Evolutionary conservation across 2,113 vertebrate species (phyloP), one percentile per base, ranked within the genome.

Genomic region (Syrmaticus mikado): DNA sequence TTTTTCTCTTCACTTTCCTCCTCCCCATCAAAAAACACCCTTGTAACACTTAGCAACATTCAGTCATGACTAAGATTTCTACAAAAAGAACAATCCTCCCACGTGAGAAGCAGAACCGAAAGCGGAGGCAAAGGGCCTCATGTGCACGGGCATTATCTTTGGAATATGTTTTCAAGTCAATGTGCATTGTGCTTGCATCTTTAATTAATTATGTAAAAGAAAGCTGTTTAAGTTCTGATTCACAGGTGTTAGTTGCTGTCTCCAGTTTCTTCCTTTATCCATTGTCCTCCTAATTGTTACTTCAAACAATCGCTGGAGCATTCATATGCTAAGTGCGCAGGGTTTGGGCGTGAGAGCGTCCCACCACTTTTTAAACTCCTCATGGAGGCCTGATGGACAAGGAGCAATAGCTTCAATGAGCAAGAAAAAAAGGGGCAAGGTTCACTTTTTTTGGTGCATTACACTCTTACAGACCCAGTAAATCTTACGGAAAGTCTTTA

Each of bases 191-290:
- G 72, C 22, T 32, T 79, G 45, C 61, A 87, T 86, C 43, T 94
- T 95, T 94, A 96, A 97, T 96, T 97, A 96, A 95, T 94, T 92
- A 94, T 21, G 75, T 95, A 95, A 96, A 92, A 94, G 85, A 95
- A 96, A 87, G 95, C 79, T 91, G 94, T 84, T 92, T 85, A 95
- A 87, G 74, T 82, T 70, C 88, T 93, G 95, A 96, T 96, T 96
- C 92, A 96, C 92, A 97, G 96, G 92, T 96, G 94, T 96, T 96
- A 57, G 66, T 64, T 91, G 89, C 36, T 67, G 79, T 92, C 89
- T 96, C 87, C 75, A 95, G 67, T 85, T 92, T 87, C 89, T 53
- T 87, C 57, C 87, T 97, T 96, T 94, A 91, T 81, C 55, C n/a
- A 84, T 81, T 97, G 89, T 95, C 74, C 83, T 90, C 81, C 77